phyloP scores from a whole-genome alignment of 2,113 vertebrate species.

The Eptesicus fuscus region DNA sequence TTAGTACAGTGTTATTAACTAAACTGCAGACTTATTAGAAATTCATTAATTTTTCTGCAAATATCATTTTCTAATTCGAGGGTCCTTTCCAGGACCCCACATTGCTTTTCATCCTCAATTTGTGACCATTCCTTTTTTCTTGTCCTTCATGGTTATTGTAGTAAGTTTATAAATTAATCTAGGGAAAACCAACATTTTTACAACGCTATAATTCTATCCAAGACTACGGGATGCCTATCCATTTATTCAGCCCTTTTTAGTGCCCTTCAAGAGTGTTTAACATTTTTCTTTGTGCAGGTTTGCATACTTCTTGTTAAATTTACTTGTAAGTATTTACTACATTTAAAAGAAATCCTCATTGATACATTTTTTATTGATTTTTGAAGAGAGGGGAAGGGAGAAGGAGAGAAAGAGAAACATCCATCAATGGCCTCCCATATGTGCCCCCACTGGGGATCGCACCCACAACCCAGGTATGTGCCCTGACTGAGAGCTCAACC shows the following conservation, averaged over 20 bases:
- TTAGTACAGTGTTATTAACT: neutral
- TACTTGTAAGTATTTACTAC: neutral
- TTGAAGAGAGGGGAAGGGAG: too few species aligned
- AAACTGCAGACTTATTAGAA: neutral
- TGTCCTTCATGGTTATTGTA: neutral
- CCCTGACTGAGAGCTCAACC: too few species aligned
- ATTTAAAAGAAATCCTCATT: neutral
- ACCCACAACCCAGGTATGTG: too few species aligned
- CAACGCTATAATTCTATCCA: neutral
- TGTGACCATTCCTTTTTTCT: neutral
- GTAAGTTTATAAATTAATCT: slow-evolving; percentile 7
- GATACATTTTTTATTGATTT: too few species aligned
- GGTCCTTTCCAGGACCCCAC: neutral
- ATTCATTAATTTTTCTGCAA: neutral
- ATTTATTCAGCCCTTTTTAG: neutral
- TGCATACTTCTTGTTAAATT: neutral
- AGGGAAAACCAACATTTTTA: neutral
- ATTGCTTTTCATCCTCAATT: neutral
- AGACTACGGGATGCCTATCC: neutral
- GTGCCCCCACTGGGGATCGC: too few species aligned
- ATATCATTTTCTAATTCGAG: neutral
- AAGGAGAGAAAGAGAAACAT: too few species aligned
- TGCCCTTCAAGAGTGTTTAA: neutral
- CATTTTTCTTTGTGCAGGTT: neutral
- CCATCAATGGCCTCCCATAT: too few species aligned